phyloP scores from a whole-genome alignment of 2,797 vertebrate genomes.

The Pangasius macronema region DNA sequence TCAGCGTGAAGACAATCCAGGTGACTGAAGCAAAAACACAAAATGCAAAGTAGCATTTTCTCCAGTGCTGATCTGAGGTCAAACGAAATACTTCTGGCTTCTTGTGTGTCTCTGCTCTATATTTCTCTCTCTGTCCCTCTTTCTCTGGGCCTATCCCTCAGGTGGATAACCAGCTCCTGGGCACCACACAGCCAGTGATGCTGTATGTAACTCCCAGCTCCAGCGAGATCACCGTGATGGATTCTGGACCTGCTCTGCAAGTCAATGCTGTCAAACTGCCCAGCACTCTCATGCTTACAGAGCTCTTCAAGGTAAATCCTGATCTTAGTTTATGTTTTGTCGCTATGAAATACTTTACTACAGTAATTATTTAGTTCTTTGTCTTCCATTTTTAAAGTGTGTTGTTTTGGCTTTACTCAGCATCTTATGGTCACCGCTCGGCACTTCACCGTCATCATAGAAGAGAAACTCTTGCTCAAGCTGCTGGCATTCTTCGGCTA shows the following conservation, averaged over 20 bases:
- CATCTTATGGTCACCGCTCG: constrained; percentile 93
- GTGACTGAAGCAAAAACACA: constrained; percentile 62
- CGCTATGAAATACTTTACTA: background rate
- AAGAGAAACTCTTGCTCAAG: constrained; percentile 95
- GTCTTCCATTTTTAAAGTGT: background rate
- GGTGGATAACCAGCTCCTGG: constrained; percentile 97
- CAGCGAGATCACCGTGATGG: constrained; percentile 74
- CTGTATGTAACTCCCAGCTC: constrained; percentile 85
- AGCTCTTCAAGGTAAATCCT: constrained; percentile 91
- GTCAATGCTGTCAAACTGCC: constrained; percentile 92
- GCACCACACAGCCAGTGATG: constrained; percentile 90
- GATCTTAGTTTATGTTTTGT: background rate
- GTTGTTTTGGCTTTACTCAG: constrained; percentile 65
- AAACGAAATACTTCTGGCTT: background rate
- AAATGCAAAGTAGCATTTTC: too few relatives aligned
- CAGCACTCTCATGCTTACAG: constrained; percentile 89
- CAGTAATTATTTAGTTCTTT: background rate
- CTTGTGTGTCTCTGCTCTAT: background rate
- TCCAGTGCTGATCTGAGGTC: background rate
- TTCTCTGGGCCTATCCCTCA: constrained; percentile 56
- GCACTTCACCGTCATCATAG: constrained; percentile 91
- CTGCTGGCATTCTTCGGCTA: constrained; percentile 93
- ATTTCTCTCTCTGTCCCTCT: background rate
- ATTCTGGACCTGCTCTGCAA: constrained; percentile 86
- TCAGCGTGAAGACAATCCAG: constrained; percentile 91